Evolutionary conservation across 92 coral and sea anemone genomes (phyloP).

Genomic region (Palythoa caribaeorum): DNA sequence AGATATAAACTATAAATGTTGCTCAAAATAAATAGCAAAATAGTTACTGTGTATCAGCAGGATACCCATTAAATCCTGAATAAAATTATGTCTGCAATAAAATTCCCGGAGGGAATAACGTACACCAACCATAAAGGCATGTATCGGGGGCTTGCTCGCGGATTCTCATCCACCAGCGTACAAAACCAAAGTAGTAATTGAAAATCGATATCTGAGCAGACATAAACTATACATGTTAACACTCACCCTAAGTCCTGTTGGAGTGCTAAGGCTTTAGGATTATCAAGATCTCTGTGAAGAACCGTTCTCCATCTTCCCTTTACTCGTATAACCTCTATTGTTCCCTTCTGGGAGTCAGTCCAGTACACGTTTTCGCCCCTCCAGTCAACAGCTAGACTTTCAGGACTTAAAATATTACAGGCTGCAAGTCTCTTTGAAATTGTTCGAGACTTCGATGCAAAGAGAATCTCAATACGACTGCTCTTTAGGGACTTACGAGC

Average conservation of each 20-base stretch:
- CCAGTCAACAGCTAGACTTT: slow-evolving; percentile 83
- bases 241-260: slow-evolving; percentile 47
- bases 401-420: slow-evolving; percentile 51
- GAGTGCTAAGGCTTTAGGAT: slow-evolving; percentile 54
- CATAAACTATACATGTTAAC: too few relatives aligned
- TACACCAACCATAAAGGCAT: too few relatives aligned
- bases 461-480: slow-evolving; percentile 21
- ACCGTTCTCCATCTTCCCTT: slow-evolving; percentile 62
- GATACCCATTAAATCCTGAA: too few relatives aligned
- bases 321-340: slow-evolving; percentile 70
- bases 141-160: too few relatives aligned
- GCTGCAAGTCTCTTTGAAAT: background rate
- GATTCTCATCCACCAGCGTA: too few relatives aligned
- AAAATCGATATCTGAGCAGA: too few relatives aligned
- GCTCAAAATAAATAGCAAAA: too few relatives aligned
- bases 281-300: slow-evolving; percentile 34
- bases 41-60: too few relatives aligned
- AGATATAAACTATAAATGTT: too few relatives aligned
- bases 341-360: slow-evolving; percentile 65
- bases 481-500: background rate
- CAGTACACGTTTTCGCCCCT: slow-evolving; percentile 69
- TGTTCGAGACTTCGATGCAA: background rate
- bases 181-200: too few relatives aligned
- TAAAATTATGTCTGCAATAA: too few relatives aligned
- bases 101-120: too few relatives aligned